Evolutionary conservation across 2,797 vertebrate genomes (phyloP), one percentile per base, ranked within the genome.

Genomic region (Microhierax caerulescens): DNA sequence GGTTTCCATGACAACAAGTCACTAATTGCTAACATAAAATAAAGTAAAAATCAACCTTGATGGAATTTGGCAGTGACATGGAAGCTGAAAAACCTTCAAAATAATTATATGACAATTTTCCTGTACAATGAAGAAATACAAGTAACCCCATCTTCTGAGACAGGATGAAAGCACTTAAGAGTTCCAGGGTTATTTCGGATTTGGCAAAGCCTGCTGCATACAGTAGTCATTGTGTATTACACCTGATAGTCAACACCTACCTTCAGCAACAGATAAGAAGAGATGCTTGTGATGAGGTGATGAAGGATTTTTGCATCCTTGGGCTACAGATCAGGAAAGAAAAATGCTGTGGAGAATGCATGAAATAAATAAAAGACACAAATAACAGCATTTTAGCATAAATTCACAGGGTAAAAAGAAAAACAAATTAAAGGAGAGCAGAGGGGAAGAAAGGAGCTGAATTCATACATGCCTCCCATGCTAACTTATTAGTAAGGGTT

Each of bases 1-100:
- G 94, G 98, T 98, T 98, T 97, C 98, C 97, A 98, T 98, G 97
- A 95, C 98, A 98, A 98, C 98, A 96, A 98, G 94, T 95, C 96
- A 97, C 97, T 98, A 98, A 98, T 98, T 98, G 97, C 90, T 36
- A 97, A 96, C 94, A 97, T 97, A 97, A 98, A 98, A 97, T 96
- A 97, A 98, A 97, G 93, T 93, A 95, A 98, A 97, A 98, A 97
- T 97, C 97, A 98, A 96, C 94, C 96, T 95, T 98, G 94, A 94
- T 28, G 7, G 92, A 94, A 97, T 97, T 94, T 97, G 96, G 93
- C 96, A 95, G 92, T 93, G 94, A 96, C 75, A 80, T 93, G 81
- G 81, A 97, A 96, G 75, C 72, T 92, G 41, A 81, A 96, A 97
- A 93, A 63, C 79, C 74, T 93, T 94, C 73, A 81, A 56, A 97